These are phyloP conservation scores for Cebidichthys violaceus DNA, from an alignment of 2,113 vertebrate species.

Conservation along the genomic window DNA sequence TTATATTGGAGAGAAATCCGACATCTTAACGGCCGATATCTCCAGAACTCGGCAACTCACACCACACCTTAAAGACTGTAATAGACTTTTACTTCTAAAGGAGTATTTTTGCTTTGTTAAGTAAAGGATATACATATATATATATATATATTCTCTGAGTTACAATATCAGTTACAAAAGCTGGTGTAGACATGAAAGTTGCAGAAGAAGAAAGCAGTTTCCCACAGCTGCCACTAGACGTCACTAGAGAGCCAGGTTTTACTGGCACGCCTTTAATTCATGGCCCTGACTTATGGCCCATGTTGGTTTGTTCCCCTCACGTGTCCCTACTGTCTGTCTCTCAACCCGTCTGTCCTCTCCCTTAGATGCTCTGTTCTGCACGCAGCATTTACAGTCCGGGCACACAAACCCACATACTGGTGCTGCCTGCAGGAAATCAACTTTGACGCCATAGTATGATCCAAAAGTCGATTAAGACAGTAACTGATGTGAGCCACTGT, in stretches of 20 bases:
- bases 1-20: too few species aligned
- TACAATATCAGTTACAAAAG: too few species aligned
- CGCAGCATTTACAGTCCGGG: neutral
- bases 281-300: neutral
- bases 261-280: neutral
- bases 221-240: slow-evolving; percentile 9
- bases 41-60: too few species aligned
- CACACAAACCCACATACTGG: neutral
- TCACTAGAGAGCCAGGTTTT: slow-evolving; percentile 11
- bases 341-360: neutral
- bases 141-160: too few species aligned
- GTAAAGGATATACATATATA: too few species aligned
- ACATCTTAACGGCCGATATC: too few species aligned
- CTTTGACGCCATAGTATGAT: neutral
- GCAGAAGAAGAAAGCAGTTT: neutral
- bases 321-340: neutral
- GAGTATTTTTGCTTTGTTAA: too few species aligned
- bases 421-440: neutral
- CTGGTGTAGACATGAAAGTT: too few species aligned
- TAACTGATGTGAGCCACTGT: neutral
- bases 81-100: too few species aligned
- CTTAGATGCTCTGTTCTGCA: neutral
- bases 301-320: neutral
- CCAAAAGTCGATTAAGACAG: neutral
- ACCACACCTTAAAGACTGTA: too few species aligned